Evolutionary conservation across 2,888 invertebrate genomes (phyloP), one percentile per base, ranked within the genome.

Genomic region (Tetramorium bicarinatum): DNA sequence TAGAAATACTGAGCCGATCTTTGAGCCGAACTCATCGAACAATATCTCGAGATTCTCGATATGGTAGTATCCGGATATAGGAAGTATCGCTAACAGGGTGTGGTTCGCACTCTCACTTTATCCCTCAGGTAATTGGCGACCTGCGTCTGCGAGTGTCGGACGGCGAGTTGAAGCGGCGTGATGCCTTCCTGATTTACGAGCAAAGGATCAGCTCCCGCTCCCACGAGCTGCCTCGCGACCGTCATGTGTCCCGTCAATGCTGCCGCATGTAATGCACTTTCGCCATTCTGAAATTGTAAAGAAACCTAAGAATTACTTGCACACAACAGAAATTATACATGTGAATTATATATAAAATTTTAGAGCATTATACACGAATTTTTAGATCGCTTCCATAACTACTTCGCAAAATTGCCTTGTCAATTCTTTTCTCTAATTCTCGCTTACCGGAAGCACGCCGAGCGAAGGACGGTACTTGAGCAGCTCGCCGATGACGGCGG

Each of bases 261-360:
- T 3, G 99, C 99, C 69, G 98, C 99, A 95, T 99, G 99, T 71
- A 99, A 95, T 0, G 98, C 97, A 80, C 97, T 97, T 95, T 99
- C 98, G 0, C 99, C 99, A 95, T 99, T 99, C 98, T 98, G 95
- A 56, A 95, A 95, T 88, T 82, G 76, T 81, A 29, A 62, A 49
- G 34, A 61, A 66, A 47, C 0, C 34, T n/a, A 79, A 15, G 29
- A 18, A 41, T 56, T 82, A 18, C n/a, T 62, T 44, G 15, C n/a
- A n/a, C n/a, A 56, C 41, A 47, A 67, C 0, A 71, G 8, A 41
- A 47, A 29, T 52, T 34, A 25, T 15, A 25, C 0, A 11, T 18
- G 41, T 3, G 18, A 62, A 54, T 25, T 34, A 15, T 25, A 25
- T 1, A 54, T 52, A 25, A 29, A 59, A 9, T 21, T n/a, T 64